Evolutionary conservation across 2,797 vertebrate genomes (phyloP).

Genomic region (Onychomys leucogaster): DNA sequence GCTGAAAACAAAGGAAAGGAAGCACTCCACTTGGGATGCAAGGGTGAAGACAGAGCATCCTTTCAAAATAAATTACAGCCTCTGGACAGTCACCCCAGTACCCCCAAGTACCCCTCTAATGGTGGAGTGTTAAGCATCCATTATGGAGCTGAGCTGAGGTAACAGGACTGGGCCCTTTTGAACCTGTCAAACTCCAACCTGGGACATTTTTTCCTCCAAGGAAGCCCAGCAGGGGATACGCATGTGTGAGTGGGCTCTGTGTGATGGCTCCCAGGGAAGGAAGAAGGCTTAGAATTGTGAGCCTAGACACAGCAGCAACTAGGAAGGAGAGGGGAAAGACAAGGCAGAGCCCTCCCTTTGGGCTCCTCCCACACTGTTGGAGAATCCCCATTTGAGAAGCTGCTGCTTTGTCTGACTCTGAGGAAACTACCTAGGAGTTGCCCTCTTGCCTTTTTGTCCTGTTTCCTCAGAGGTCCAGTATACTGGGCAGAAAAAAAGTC

Average conservation of each 20-base stretch:
- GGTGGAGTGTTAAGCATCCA: slow-evolving; percentile 41
- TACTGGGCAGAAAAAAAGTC: not conserved
- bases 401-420: not conserved
- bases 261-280: not conserved
- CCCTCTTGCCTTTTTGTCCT: not conserved
- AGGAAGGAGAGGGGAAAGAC: too few relatives aligned
- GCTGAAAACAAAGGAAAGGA: too few relatives aligned
- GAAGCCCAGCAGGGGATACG: not conserved
- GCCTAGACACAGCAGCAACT: too few relatives aligned
- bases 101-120: not conserved
- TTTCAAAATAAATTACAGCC: not conserved
- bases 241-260: too few relatives aligned
- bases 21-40: rapidly evolving
- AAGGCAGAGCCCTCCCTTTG: rapidly evolving
- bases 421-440: not conserved
- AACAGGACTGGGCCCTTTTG: not conserved
- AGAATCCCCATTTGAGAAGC: not conserved
- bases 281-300: not conserved
- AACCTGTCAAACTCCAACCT: not conserved
- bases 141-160: not conserved
- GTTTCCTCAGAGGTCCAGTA: rapidly evolving
- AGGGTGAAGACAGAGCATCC: rapidly evolving
- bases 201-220: not conserved
- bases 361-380: not conserved
- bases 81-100: not conserved